Percentiles rank a stretch among this genome's conserved stretches.
Conservation (phyloP, 2,888 invertebrate genomes). For the Mechanitis messenoides region DNA sequence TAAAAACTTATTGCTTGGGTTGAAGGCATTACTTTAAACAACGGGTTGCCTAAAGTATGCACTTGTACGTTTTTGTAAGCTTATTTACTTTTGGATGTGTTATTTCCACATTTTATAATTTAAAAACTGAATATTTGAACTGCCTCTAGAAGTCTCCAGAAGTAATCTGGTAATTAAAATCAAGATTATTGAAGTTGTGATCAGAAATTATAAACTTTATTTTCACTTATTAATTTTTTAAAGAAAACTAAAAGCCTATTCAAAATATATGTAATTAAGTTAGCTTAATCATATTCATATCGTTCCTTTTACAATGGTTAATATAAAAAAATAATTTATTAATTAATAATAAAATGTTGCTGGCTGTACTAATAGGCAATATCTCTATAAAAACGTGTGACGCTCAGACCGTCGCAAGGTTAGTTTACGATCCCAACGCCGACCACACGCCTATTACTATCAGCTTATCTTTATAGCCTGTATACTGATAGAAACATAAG, state of each 20-base stretch:
- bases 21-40: neutral
- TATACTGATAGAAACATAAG: constrained; percentile 26
- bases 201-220: too few relatives aligned
- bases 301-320: too few relatives aligned
- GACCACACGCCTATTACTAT: constrained; percentile 31
- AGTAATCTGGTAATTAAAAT: too few relatives aligned
- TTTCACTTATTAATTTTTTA: too few relatives aligned
- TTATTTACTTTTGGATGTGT: too few relatives aligned
- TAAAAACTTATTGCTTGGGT: constrained; percentile 5
- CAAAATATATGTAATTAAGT: too few relatives aligned
- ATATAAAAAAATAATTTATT: neutral
- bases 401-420: constrained; percentile 42
- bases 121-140: too few relatives aligned
- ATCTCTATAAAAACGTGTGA: constrained; percentile 50
- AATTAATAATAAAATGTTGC: constrained; percentile 10
- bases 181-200: too few relatives aligned
- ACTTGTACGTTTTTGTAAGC: neutral
- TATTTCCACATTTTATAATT: too few relatives aligned
- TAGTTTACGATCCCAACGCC: constrained; percentile 39
- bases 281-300: too few relatives aligned
- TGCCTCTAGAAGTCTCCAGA: too few relatives aligned
- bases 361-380: constrained; percentile 22
- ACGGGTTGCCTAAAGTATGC: neutral
- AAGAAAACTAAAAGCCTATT: too few relatives aligned
- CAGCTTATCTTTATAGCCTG: constrained; percentile 30